Evolutionary conservation across 2,797 vertebrate genomes (phyloP).

Genomic region (Trachurus trachurus): DNA sequence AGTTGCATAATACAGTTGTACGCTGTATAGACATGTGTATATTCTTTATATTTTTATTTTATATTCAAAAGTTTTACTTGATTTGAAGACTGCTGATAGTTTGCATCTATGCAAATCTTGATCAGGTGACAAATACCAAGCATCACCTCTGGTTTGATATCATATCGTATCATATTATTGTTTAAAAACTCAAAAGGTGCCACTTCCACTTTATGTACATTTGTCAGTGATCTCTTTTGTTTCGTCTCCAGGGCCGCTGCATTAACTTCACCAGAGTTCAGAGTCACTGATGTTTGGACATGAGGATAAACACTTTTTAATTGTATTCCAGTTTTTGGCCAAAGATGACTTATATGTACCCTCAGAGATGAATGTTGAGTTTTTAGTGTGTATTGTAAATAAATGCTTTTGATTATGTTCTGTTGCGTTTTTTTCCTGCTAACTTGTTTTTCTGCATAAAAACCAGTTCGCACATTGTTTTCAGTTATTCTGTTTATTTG

Average conservation of each 20-base stretch:
- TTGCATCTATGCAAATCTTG: neutral
- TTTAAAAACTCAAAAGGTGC: neutral
- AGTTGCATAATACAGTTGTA: neutral
- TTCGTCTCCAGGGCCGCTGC: slow-evolving; percentile 83
- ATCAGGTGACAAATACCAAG: neutral
- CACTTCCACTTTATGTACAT: neutral
- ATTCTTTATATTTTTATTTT: no score
- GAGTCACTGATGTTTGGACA: slow-evolving; percentile 60
- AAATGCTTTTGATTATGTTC: slow-evolving; percentile 56
- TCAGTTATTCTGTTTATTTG: slow-evolving; percentile 72
- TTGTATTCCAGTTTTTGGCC: slow-evolving; percentile 10
- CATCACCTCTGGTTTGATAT: neutral
- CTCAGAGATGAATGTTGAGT: neutral
- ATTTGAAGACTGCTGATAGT: neutral
- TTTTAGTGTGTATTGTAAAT: slow-evolving; percentile 65
- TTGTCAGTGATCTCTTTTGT: neutral
- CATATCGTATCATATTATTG: neutral
- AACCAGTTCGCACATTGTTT: neutral
- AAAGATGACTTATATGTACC: slow-evolving; percentile 28
- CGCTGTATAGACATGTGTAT: neutral
- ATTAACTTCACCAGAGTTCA: slow-evolving; percentile 86
- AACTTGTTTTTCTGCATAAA: neutral
- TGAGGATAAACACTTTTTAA: slow-evolving; percentile 31
- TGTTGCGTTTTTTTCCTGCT: neutral
- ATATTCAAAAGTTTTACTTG: neutral